Conservation (phyloP, 2,888 invertebrate species). For the Dermolepida albohirtum region DNA sequence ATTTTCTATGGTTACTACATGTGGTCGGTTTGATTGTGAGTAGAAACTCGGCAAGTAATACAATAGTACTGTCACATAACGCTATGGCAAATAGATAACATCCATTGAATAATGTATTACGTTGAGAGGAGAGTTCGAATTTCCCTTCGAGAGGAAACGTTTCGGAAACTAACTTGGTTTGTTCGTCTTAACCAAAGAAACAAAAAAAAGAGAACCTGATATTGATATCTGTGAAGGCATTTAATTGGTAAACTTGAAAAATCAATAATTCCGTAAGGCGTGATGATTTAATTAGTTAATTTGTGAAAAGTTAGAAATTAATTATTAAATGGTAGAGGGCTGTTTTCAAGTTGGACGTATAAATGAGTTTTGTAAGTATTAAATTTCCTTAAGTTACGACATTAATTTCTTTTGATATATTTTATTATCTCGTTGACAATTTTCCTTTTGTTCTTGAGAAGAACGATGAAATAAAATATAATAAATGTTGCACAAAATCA, state of each 20-base stretch:
- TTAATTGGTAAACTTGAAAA: constrained; percentile 3
- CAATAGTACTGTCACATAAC: constrained; percentile 40
- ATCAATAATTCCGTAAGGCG: not conserved
- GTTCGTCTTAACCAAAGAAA: not conserved
- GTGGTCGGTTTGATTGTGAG: constrained; percentile 12
- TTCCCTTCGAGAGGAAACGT: no score
- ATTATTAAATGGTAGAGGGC: no score
- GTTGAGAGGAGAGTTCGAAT: not conserved
- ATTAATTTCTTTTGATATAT: no score
- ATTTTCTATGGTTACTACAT: constrained; percentile 12
- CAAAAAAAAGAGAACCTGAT: not conserved
- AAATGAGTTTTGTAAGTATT: no score
- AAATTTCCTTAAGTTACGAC: no score
- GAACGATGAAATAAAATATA: no score
- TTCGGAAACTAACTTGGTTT: no score
- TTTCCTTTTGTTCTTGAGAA: no score
- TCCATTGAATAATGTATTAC: constrained; percentile 41
- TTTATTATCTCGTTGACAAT: no score
- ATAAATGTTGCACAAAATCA: no score
- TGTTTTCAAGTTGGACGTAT: no score
- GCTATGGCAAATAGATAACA: constrained; percentile 42
- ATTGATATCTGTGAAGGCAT: constrained; percentile 8
- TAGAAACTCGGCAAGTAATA: constrained; percentile 40
- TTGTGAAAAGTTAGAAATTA: no score
- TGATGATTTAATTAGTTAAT: constrained; percentile 6